phyloP scores from a whole-genome alignment of 2,797 vertebrate species.

The Acipenser ruthenus region DNA sequence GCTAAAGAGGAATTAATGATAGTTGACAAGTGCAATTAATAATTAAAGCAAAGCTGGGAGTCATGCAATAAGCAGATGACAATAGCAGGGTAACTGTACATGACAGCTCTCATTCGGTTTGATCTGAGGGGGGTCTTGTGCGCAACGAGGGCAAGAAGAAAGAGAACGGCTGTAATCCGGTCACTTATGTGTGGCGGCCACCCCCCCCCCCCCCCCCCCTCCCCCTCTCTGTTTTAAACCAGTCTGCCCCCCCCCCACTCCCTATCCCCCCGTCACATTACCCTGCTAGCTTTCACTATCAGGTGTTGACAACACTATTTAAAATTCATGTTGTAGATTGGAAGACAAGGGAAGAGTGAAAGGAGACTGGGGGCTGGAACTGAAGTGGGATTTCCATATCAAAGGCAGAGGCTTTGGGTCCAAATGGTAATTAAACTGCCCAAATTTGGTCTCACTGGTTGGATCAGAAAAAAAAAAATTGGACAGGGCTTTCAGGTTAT shows the following conservation, averaged over 20 bases:
- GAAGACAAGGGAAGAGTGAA: constrained; percentile 56
- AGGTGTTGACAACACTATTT: constrained; percentile 81
- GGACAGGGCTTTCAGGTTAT: constrained; percentile 79
- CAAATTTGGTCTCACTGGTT: constrained; percentile 84
- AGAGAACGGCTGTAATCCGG: constrained; percentile 22
- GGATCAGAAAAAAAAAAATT: constrained; percentile 84
- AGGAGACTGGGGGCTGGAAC: constrained; percentile 50
- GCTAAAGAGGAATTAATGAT: constrained; percentile 78
- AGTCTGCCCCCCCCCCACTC: constrained; percentile 2
- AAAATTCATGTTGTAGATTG: constrained; percentile 79
- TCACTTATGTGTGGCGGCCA: constrained; percentile 18
- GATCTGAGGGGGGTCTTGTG: constrained; percentile 19
- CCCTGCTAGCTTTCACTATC: constrained; percentile 55
- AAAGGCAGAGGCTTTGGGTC: constrained; percentile 87
- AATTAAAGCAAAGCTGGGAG: constrained; percentile 71
- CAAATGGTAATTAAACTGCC: constrained; percentile 92
- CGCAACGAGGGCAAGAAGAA: constrained; percentile 11
- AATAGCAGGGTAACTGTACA: constrained; percentile 59
- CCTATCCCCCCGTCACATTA: constrained; percentile 25
- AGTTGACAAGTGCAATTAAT: constrained; percentile 84
- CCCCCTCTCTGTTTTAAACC: constrained; percentile 1
- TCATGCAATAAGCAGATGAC: constrained; percentile 65
- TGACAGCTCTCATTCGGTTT: constrained; percentile 52
- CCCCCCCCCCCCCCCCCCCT: background rate
- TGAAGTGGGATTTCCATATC: constrained; percentile 93